Base-by-base conservation (phyloP, 92 coral and sea anemone species). In the Siderastrea siderea region DNA sequence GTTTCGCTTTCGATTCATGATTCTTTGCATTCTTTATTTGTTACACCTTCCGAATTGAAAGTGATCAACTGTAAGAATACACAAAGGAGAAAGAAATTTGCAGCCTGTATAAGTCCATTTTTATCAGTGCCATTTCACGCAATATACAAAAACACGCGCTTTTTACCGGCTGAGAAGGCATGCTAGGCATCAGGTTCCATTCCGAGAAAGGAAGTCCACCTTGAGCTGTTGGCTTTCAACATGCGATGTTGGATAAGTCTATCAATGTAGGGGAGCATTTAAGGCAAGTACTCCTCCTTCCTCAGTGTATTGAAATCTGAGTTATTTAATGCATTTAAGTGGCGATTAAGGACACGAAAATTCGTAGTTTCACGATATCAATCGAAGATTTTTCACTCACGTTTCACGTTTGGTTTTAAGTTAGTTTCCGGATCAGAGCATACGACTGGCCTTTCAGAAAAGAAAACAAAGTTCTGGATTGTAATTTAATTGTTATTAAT, bases 1-100 rank as follows among this genome's bases (percentile, higher is more conserved):
- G 67, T 82, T 82, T 82, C 78, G 57, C 86, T 82, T 70, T 82
- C 86, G 58, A 69, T 69, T 70, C 66, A 50, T 54, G 8, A 5
- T 45, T 51, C 73, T 43, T 45, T 15, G 10, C 16, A 68, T 68
- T 38, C 48, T 46, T 61, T 19, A 47, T 9, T 1, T 2, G 8
- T 14, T 10, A 51, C 49, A 10, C n/a, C 48, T 43, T 5, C 1
- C 44, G 3, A 60, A 78, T 14, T 4, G 61, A 7, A 8, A 7
- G 12, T 6, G 61, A 55, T 0, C 12, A 1, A 55, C 12, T 3
- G 1, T 2, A 2, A 55, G 9, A 55, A 55, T 55, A 11, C 12
- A 2, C 12, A 3, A 63, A 17, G n/a, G 44, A 7, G 17, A 50
- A 11, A 4, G 46, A 49, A 61, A 16, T n/a, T 47, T 17, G 9